Evolutionary conservation across 2,113 vertebrate genomes (phyloP).

Genomic region (Hemibagrus wyckioides): DNA sequence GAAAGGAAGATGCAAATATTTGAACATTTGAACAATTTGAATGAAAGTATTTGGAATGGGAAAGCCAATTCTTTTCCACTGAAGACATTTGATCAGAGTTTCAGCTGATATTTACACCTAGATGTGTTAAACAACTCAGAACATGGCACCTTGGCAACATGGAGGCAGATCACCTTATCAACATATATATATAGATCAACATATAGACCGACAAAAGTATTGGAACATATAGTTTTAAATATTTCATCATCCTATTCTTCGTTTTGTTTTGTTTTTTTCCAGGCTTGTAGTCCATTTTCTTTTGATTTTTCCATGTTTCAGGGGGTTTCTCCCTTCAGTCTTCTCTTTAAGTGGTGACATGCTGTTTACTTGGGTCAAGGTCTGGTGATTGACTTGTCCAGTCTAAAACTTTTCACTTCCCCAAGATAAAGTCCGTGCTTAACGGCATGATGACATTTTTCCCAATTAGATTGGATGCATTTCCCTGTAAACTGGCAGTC

Average conservation of each 20-base stretch:
- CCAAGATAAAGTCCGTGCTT: not conserved
- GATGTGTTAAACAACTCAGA: not conserved
- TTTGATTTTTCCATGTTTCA: not conserved
- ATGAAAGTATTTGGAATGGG: too few relatives aligned
- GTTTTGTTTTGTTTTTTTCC: not conserved
- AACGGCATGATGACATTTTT: not conserved
- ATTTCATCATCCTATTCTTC: not conserved
- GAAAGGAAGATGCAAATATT: too few relatives aligned
- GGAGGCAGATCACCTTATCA: too few relatives aligned
- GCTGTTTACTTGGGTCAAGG: not conserved
- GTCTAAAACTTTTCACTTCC: not conserved
- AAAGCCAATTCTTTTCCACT: not conserved
- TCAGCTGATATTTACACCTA: not conserved
- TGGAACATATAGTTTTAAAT: not conserved
- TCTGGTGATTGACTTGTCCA: not conserved
- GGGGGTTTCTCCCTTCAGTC: not conserved
- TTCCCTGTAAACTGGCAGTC: not conserved
- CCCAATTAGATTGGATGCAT: not conserved
- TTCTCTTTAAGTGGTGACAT: not conserved
- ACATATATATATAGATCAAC: too few relatives aligned
- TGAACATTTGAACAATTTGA: too few relatives aligned
- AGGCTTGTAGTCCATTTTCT: not conserved
- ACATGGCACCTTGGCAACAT: not conserved
- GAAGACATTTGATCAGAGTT: not conserved
- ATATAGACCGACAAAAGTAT: not conserved